Conservation (phyloP, 2,113 vertebrate genomes). For the Mellivora capensis region DNA sequence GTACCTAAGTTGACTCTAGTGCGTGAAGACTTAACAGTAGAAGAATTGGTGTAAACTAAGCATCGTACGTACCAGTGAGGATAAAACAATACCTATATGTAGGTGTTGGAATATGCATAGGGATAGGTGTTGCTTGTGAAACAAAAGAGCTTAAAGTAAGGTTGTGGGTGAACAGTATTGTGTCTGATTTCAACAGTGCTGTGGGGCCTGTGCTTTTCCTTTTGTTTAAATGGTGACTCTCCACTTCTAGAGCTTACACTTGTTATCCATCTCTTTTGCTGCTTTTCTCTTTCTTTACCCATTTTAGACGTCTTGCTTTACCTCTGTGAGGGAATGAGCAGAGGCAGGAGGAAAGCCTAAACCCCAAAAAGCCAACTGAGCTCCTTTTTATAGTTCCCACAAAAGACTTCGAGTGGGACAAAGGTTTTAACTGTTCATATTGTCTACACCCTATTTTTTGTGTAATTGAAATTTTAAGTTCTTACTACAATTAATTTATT, state of each 20-base stretch:
- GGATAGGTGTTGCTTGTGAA: neutral
- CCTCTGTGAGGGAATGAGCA: neutral
- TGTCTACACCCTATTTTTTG: neutral
- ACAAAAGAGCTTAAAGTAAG: neutral
- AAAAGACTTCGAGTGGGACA: neutral
- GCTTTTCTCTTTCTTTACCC: neutral
- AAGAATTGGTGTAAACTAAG: neutral
- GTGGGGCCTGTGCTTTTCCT: neutral
- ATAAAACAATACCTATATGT: fast-evolving
- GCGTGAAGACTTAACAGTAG: neutral
- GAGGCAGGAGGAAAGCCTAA: neutral
- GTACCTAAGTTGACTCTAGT: neutral
- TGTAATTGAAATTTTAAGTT: neutral
- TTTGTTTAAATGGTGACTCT: neutral
- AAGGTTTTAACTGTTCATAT: neutral
- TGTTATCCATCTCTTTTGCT: neutral
- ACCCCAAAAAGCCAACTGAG: neutral
- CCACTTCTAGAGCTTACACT: neutral
- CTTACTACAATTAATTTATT: neutral
- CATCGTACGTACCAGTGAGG: neutral
- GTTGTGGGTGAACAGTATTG: fast-evolving
- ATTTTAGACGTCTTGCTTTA: neutral
- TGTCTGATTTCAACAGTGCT: neutral
- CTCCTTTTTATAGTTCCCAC: neutral
- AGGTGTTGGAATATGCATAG: too few relatives aligned